Evolutionary conservation across 1,140 invertebrate species (phyloP).

Genomic region (Chrysoperla carnea): DNA sequence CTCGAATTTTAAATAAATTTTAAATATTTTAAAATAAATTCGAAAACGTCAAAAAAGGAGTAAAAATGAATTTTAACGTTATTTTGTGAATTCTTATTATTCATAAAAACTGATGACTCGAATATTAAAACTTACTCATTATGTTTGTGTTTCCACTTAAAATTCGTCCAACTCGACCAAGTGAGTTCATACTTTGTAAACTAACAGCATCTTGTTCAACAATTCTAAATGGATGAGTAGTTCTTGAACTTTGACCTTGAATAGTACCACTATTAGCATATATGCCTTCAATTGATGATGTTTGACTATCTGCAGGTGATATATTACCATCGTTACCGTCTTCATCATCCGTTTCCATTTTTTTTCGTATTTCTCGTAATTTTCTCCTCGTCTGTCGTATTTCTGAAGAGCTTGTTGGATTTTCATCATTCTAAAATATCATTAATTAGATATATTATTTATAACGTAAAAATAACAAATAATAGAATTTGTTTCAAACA

Average conservation of each 20-base stretch:
- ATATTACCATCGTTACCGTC: slow-evolving; percentile 40
- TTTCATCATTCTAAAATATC: slow-evolving; percentile 1
- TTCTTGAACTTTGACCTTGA: slow-evolving; percentile 12
- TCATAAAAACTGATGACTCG: too few relatives aligned
- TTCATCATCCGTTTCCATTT: slow-evolving; percentile 70
- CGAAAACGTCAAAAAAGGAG: too few relatives aligned
- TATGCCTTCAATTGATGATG: slow-evolving; percentile 46
- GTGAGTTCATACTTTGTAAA: slow-evolving; percentile 69
- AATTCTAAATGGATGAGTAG: slow-evolving; percentile 56
- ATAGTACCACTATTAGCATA: slow-evolving; percentile 20
- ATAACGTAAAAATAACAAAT: background rate
- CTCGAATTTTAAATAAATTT: too few relatives aligned
- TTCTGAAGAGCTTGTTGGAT: slow-evolving; percentile 11
- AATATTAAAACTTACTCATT: slow-evolving; percentile 25
- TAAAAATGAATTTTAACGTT: too few relatives aligned
- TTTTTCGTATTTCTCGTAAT: slow-evolving; percentile 65
- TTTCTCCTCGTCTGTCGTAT: slow-evolving; percentile 40
- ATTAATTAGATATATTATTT: background rate
- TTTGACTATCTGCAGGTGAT: slow-evolving; percentile 61
- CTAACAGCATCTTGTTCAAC: slow-evolving; percentile 75
- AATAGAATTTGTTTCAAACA: background rate
- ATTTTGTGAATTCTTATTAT: too few relatives aligned
- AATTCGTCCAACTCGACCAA: slow-evolving; percentile 60
- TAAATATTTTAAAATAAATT: too few relatives aligned
- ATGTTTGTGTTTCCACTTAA: slow-evolving; percentile 41